Evolutionary conservation across 2,113 vertebrate species (phyloP).

Genomic region (Gila orcuttii): DNA sequence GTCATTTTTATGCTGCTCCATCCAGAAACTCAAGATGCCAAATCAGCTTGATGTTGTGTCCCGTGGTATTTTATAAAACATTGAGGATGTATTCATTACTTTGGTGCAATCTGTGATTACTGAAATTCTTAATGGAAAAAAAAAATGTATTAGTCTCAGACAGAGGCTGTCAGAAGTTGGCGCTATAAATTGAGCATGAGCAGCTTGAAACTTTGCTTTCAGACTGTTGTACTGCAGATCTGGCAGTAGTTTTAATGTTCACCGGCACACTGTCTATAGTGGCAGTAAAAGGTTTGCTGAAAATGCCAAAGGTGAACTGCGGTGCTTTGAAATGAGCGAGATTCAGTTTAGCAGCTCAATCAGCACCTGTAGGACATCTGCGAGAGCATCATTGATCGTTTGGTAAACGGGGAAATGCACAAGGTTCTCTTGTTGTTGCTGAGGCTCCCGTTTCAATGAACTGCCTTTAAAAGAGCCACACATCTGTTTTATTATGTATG

Average conservation of each 20-base stretch:
- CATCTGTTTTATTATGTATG: background rate
- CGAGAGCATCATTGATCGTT: conserved; percentile 16
- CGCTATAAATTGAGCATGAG: background rate
- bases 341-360: conserved; percentile 18
- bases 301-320: conserved; percentile 17
- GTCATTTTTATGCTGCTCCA: background rate
- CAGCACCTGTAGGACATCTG: background rate
- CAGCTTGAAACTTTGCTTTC: conserved; percentile 14
- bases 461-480: background rate
- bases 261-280: background rate
- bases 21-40: background rate
- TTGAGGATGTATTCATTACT: background rate
- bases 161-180: conserved; percentile 9
- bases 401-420: background rate
- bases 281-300: background rate
- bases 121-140: background rate
- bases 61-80: background rate
- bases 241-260: conserved; percentile 23
- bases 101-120: background rate
- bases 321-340: background rate
- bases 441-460: conserved; percentile 9
- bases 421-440: conserved; percentile 11
- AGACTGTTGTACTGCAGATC: background rate
- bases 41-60: background rate
- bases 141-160: background rate